These are phyloP conservation scores for Stenchaetothrips biformis DNA, from an alignment of 2,888 invertebrate species.

Conservation along the genomic window DNA sequence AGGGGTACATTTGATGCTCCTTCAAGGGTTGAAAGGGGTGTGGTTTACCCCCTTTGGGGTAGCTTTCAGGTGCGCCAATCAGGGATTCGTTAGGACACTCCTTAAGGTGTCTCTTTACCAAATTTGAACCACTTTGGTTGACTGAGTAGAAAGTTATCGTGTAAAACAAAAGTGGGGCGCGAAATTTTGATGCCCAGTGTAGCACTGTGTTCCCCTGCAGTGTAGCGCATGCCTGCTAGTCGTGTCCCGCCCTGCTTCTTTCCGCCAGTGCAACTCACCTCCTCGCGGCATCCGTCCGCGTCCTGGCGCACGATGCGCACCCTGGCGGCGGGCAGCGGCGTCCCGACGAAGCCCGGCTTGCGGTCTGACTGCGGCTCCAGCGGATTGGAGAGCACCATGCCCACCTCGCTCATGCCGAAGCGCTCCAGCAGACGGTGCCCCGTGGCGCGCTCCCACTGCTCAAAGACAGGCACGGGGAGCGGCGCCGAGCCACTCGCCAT, in stretches of 20 bases:
- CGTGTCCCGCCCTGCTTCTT: conserved; percentile 34
- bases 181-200: too few relatives aligned
- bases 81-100: too few relatives aligned
- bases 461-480: conserved; percentile 64
- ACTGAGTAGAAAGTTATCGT: too few relatives aligned
- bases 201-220: too few relatives aligned
- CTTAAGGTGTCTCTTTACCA: too few relatives aligned
- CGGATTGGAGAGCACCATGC: conserved; percentile 81
- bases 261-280: conserved; percentile 33
- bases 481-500: conserved; percentile 78
- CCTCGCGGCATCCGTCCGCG: conserved; percentile 39
- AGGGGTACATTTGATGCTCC: too few relatives aligned
- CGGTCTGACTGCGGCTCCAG: conserved; percentile 43
- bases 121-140: too few relatives aligned
- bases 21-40: too few relatives aligned
- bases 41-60: too few relatives aligned
- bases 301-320: conserved; percentile 54
- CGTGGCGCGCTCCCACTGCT: conserved; percentile 74
- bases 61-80: too few relatives aligned
- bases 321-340: conserved; percentile 66
- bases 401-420: conserved; percentile 77
- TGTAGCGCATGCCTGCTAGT: too few relatives aligned
- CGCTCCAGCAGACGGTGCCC: conserved; percentile 76
- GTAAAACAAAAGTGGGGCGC: too few relatives aligned
- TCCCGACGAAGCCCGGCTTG: conserved; percentile 64